Evolutionary conservation across 1,140 invertebrate species (phyloP), one percentile per base, ranked within the genome.

Genomic region (Drosophila trapezifrons): DNA sequence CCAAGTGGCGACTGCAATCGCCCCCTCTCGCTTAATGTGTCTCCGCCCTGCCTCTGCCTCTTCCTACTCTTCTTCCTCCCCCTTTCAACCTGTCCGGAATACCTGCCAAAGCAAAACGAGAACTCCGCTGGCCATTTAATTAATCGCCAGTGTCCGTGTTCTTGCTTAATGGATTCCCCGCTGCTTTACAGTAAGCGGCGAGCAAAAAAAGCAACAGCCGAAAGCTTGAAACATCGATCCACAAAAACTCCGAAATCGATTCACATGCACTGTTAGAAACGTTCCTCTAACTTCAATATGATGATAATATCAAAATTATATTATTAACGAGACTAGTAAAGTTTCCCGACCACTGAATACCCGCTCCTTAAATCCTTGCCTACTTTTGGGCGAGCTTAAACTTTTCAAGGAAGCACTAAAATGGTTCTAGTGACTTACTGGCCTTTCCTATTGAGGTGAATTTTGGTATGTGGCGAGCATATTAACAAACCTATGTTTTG

Each of bases 61-160:
- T 37, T n/a, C 6, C 37, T 18, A 27, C 29, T 10, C 29, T 8
- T 32, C 18, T 13, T 3, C 29, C 29, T n/a, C 2, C 38, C 13
- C 13, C 45, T 29, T 18, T 37, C 46, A 32, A 64, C 52, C 46
- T 47, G 71, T 54, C 72, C 20, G 54, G 46, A 57, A 73, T 57
- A 76, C 72, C 67, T 79, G 58, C 37, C 12, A 46, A 76, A 59
- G 52, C 27, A 54, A 63, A 76, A 76, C 32, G 37, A 60, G 38
- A 82, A 58, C 52, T 66, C 52, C 42, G 47, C 63, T 56, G 52
- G 66, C 66, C 63, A 65, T 80, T 85, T 84, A 73, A 76, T 79
- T 84, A 83, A 83, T 76, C 43, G 54, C 13, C 69, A 55, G 29
- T 40, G 52, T 59, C 43, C 54, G 27, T 67, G 49, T 46, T 74